Evolutionary conservation across 1,140 invertebrate species (phyloP), one percentile per base, ranked within the genome.

Genomic region (Periplaneta americana): DNA sequence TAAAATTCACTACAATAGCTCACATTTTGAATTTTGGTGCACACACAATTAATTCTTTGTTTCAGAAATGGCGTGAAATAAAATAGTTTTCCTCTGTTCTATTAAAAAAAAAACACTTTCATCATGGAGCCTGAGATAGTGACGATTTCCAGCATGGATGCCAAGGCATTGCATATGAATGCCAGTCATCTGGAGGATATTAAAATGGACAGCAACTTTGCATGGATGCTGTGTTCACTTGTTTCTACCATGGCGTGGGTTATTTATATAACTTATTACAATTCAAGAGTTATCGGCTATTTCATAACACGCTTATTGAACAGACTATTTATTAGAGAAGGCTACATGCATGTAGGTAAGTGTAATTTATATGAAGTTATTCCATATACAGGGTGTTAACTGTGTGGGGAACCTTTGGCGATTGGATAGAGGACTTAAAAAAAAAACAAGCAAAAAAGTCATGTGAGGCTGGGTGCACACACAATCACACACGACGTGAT

Each of bases 231-330:
- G 18, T 93, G 94, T 84, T 96, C 96, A 66, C 90, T 98, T 31
- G 90, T 95, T 80, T 93, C 93, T 81, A 94, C 94, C 22, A 94
- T 97, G 84, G 90, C 91, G 34, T 99, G 97, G 97, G 93, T 98
- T 37, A 94, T 97, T 83, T 99, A 98, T 89, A 95, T 98, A 84
- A 95, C 96, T 17, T 98, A 97, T 89, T 99, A 98, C 89, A 98
- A 98, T 88, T 98, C 97, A 34, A 92, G 98, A 83, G 92, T 99
- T 8, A 91, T 97, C 82, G 98, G 97, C 37, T 95, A 95, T 85
- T 93, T 99, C 85, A 89, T 98, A 80, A 98, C 97, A 34, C 94
- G 95, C 88, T 90, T 98, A 76, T 91, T 97, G 33, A 99, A 98
- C 89, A 93, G 93, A 86, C 95, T 98, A 88, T 93, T 96, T 86